A percentile compares a stretch with the other conserved stretches of the same genome.
Evolutionary conservation across 2,888 invertebrate genomes (phyloP).

Genomic region (Siphonodentalium dalli): DNA sequence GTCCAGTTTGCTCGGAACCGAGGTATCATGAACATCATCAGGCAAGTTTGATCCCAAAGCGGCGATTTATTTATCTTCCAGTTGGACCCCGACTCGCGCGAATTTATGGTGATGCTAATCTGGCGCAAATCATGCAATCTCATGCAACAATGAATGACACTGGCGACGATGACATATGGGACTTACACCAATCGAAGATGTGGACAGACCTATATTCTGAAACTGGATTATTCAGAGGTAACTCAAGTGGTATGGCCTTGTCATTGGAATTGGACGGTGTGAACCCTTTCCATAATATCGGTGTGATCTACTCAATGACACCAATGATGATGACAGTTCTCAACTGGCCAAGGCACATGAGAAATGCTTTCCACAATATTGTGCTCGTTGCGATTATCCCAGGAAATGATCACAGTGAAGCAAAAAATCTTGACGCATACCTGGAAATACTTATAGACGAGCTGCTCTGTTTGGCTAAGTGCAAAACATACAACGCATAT

Average conservation of each 20-base stretch:
- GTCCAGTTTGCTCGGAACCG: slow-evolving; percentile 1
- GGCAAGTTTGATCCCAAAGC: no score
- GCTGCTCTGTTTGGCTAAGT: slow-evolving; percentile 3
- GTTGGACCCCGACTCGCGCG: slow-evolving; percentile 9
- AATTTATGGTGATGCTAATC: slow-evolving; percentile 9
- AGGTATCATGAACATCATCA: neutral
- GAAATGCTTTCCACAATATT: slow-evolving; percentile 8
- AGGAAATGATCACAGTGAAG: neutral
- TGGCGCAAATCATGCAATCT: neutral
- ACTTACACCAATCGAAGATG: slow-evolving; percentile 9
- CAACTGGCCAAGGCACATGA: slow-evolving; percentile 6
- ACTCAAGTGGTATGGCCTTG: slow-evolving; percentile 5
- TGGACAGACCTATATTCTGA: slow-evolving; percentile 8
- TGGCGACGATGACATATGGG: slow-evolving; percentile 4
- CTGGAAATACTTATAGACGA: slow-evolving; percentile 10
- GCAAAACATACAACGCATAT: slow-evolving; percentile 2
- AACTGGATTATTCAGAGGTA: slow-evolving; percentile 8
- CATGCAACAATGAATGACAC: neutral
- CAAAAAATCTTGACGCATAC: neutral
- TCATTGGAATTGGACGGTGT: slow-evolving; percentile 12
- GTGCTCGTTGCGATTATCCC: slow-evolving; percentile 4
- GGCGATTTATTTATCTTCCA: neutral
- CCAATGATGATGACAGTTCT: slow-evolving; percentile 17
- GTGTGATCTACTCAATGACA: slow-evolving; percentile 14
- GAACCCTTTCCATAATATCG: slow-evolving; percentile 14